Percentiles rank a stretch among this genome's conserved stretches.
Evolutionary conservation across 2,113 vertebrate genomes (phyloP).

Genomic region (Amblyornis subalaris): DNA sequence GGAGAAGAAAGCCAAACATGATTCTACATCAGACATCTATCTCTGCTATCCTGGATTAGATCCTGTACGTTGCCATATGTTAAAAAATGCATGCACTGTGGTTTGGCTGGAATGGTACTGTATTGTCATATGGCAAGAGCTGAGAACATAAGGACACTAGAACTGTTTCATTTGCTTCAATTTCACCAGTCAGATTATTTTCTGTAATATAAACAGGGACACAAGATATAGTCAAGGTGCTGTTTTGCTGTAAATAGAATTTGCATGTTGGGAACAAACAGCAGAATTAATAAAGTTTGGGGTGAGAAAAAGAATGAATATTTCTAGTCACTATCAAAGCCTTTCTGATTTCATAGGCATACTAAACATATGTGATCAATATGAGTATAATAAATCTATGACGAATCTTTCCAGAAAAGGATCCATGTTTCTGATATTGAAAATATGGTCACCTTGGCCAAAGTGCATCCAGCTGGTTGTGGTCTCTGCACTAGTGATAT

Average conservation of each 20-base stretch:
- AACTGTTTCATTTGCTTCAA: neutral
- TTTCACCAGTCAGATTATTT: neutral
- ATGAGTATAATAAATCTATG: neutral
- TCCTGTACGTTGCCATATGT: neutral
- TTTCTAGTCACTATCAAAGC: neutral
- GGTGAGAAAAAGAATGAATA: neutral
- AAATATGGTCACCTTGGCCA: neutral
- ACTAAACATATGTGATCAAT: neutral
- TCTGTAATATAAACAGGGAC: neutral
- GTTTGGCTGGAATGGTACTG: neutral
- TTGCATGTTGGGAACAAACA: neutral
- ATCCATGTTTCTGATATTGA: neutral
- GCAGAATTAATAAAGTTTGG: neutral
- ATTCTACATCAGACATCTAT: neutral
- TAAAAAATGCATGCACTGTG: neutral
- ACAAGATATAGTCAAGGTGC: neutral
- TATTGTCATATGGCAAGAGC: neutral
- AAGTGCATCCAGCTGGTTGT: neutral
- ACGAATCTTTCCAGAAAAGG: neutral
- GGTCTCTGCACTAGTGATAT: neutral
- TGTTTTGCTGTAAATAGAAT: neutral
- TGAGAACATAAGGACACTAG: neutral
- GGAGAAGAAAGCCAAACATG: neutral
- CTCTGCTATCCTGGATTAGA: neutral
- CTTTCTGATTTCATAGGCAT: neutral